Base-by-base conservation (phyloP, 2,113 vertebrate species). In the Falcunculus frontatus region DNA sequence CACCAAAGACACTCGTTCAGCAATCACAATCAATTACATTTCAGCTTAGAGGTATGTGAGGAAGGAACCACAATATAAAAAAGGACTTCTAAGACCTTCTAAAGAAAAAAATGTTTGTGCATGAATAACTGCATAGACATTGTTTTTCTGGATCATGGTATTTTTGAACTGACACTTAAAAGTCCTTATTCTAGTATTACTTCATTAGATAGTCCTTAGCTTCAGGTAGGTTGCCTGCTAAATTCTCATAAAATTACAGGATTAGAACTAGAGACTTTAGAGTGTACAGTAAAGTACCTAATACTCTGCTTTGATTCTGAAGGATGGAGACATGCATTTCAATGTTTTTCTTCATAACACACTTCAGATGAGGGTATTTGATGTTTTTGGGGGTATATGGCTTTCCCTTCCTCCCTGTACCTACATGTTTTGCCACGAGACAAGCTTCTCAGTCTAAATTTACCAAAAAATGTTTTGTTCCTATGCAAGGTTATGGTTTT, bases 331-430 rank as follows among this genome's bases (percentile, higher is more conserved):
- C 6, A 23, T 21, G 25, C 15, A 64, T 89, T 93, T 87, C 30
- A 77, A 25, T 37, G n/a, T 3, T 80, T 69, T 91, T 42, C 53
- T 76, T 87, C 16, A 22, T 39, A 69, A 25, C 3, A 5, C 15
- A 30, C 5, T 8, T 6, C 56, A 69, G 27, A 29, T 46, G 46
- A 73, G 32, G 13, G 1, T 52, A 63, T 59, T 76, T 52, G 62
- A 41, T 46, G 8, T 50, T 23, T 63, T 27, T 0, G 0, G 15
- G 15, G 7, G 5, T 27, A 41, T 41, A 26, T 14, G 16, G 3
- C 47, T 69, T 87, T 90, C 26, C 39, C 19, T 72, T 87, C 13
- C 11, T 62, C 32, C 29, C 22, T 65, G 5, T 30, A 30, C 32
- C 21, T 50, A 3, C 29, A 17, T 41, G 16, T 64, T 77, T 68